Base-by-base conservation (phyloP, 2,797 vertebrate species). In the Gymnocypris eckloni region DNA sequence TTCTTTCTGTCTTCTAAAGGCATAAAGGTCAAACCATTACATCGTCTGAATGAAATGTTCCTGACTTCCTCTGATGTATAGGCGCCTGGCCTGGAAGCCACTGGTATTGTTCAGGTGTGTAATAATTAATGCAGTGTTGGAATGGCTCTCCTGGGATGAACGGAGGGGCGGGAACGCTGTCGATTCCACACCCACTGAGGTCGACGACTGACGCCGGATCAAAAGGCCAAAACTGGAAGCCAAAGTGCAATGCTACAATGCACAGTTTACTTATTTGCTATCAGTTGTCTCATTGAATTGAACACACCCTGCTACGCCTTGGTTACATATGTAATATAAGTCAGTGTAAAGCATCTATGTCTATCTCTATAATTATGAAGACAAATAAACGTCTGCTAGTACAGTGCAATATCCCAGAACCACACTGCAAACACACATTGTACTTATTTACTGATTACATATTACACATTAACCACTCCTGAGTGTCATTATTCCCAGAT, bases 11-110 rank as follows among this genome's bases (percentile, higher is more conserved):
- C 81, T 67, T 84, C 73, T 41, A 84, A 79, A 86, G 90, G 79
- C 88, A 88, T 87, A 92, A 91, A 95, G 95, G 95, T 95, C 95
- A 94, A 86, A 88, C 82, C 73, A 88, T 79, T 91, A 90, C 86
- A 90, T 86, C 54, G 64, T 89, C 86, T 56, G 86, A 87, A 91
- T 91, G 90, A 87, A 91, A 89, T 90, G 89, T 90, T 89, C 89
- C 83, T 86, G 89, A 87, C 88, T 89, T 88, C 89, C 87, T 87
- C 89, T 89, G 88, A 93, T 90, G 87, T 82, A 84, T 90, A 91
- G 88, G 25, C 50, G 79, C 82, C 89, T 72, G 88, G 76, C 83
- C 83, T 59, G 48, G 52, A 92, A 87, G 92, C 83, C 90, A 86
- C 89, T 56, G 79, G 89, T 90, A 90, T 88, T 81, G 89, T 86